Percentiles rank a stretch among this genome's conserved stretches.
These are phyloP conservation scores for Chaetodon trifasciatus DNA, from an alignment of 2,797 vertebrate species.

Conservation along the genomic window DNA sequence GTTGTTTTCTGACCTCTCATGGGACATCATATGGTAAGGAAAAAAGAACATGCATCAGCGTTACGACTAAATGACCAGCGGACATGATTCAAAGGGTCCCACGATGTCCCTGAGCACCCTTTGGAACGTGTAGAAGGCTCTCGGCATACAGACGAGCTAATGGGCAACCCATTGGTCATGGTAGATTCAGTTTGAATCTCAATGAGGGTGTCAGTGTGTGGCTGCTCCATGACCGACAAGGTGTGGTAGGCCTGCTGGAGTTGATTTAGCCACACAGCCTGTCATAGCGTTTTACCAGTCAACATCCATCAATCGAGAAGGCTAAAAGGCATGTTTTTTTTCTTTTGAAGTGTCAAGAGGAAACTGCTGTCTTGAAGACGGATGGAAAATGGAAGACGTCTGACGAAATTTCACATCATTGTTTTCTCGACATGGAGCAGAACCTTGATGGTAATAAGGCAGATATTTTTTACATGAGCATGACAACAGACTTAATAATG, in stretches of 20 bases:
- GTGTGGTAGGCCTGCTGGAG: slow-evolving; percentile 79
- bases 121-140: slow-evolving; percentile 80
- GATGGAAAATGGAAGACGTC: slow-evolving; percentile 56
- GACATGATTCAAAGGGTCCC: slow-evolving; percentile 78
- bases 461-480: slow-evolving; percentile 41
- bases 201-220: slow-evolving; percentile 81
- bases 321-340: slow-evolving; percentile 56
- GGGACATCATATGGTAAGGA: slow-evolving; percentile 78
- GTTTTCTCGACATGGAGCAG: slow-evolving; percentile 60
- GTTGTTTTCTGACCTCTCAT: slow-evolving; percentile 80
- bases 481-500: slow-evolving; percentile 75
- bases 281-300: slow-evolving; percentile 76
- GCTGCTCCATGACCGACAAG: slow-evolving; percentile 82
- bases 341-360: slow-evolving; percentile 66
- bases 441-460: slow-evolving; percentile 65
- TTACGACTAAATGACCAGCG: slow-evolving; percentile 83
- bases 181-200: slow-evolving; percentile 83
- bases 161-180: slow-evolving; percentile 85
- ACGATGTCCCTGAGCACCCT: slow-evolving; percentile 76
- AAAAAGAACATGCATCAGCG: slow-evolving; percentile 78
- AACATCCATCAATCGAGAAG: slow-evolving; percentile 71
- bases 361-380: slow-evolving; percentile 51
- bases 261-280: slow-evolving; percentile 79
- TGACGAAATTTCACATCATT: slow-evolving; percentile 70
- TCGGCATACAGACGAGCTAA: slow-evolving; percentile 83